Evolutionary conservation across 2,888 invertebrate genomes (phyloP), one percentile per base, ranked within the genome.

Genomic region (Volucella bombylans): DNA sequence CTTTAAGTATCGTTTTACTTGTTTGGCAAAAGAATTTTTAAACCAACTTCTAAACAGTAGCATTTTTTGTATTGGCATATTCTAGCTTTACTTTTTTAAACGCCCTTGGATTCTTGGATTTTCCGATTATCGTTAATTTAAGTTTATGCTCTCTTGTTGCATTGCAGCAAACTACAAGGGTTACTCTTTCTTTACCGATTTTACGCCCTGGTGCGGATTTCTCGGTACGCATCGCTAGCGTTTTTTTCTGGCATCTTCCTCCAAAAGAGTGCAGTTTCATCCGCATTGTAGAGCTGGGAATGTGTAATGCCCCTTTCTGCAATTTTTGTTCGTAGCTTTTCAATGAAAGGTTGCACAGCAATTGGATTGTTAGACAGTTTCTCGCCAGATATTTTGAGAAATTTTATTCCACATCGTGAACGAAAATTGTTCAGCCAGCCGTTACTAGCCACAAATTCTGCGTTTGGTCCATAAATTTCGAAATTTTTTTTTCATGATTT

Each of bases 211-310:
- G 59, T 50, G 78, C 59, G 15, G 71, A 65, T 55, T 65, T 71
- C 38, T 68, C 61, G 3, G 47, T 12, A 77, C 23, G 50, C 39
- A 59, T 38, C n/a, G 50, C 77, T 55, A 61, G 47, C 49, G 65
- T n/a, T 52, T 38, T 72, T 62, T 38, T 72, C 31, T 47, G 41
- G 41, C 18, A 72, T 9, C 18, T 71, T 67, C 61, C 64, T 71
- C 71, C 78, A 71, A 71, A 78, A 69, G 10, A 69, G 64, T 23
- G 61, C 62, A 50, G 64, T 65, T 23, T 78, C 55, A 69, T 69
- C 55, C 10, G 69, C 64, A 57, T 71, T 78, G 45, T 78, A 78
- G 10, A 69, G 69, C 49, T 78, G 78, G 62, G 50, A 77, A 49
- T 49, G 49, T 49, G 49, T 49, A 39, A 62, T 39, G 31, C 38